phyloP scores from a whole-genome alignment of 2,797 vertebrate species.

The Spea hammondii region DNA sequence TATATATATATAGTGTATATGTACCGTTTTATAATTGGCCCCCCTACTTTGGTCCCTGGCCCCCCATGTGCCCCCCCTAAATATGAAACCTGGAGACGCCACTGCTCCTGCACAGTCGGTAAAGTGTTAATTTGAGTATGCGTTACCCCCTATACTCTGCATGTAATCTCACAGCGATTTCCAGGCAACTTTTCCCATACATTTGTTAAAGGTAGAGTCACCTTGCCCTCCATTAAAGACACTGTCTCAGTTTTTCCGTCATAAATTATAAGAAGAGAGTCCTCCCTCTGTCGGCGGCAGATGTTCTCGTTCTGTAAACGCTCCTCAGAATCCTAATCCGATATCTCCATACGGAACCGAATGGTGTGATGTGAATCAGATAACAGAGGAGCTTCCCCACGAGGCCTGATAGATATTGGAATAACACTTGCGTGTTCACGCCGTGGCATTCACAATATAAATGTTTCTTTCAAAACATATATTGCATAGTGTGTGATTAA shows the following conservation, averaged over 20 bases:
- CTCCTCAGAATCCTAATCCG: constrained; percentile 41
- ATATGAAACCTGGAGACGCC: too few relatives aligned
- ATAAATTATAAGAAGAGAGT: constrained; percentile 28
- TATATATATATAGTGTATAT: too few relatives aligned
- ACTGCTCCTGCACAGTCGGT: too few relatives aligned
- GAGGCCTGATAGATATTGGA: constrained; percentile 31
- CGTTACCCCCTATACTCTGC: background rate
- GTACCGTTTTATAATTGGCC: too few relatives aligned
- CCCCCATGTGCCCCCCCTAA: too few relatives aligned
- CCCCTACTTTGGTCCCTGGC: too few relatives aligned
- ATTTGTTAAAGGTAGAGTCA: background rate
- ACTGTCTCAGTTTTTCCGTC: background rate
- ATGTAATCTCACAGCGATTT: background rate
- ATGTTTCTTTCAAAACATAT: constrained; percentile 15
- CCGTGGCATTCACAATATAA: constrained; percentile 24
- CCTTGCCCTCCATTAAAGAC: background rate
- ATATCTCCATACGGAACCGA: constrained; percentile 29
- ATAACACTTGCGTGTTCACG: constrained; percentile 32
- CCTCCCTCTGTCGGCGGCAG: constrained; percentile 30
- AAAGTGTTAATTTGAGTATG: too few relatives aligned
- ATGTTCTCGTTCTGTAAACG: constrained; percentile 31
- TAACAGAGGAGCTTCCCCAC: constrained; percentile 10
- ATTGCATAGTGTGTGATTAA: background rate
- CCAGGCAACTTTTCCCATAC: background rate
- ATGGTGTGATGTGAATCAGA: constrained; percentile 30